Evolutionary conservation across 2,888 invertebrate genomes (phyloP).

Genomic region (Drosophila paracracens): DNA sequence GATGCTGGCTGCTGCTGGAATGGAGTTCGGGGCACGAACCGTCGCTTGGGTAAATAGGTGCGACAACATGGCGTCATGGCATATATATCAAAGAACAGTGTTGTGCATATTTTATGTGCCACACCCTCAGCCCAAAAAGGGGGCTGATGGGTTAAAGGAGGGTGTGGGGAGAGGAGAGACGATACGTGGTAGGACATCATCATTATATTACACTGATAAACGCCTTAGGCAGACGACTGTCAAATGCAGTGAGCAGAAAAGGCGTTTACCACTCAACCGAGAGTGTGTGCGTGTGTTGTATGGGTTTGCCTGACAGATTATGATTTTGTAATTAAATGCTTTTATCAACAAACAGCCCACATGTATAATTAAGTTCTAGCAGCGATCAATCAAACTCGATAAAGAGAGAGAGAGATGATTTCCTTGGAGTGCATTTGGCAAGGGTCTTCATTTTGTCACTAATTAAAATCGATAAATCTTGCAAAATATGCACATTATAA

Average conservation of each 20-base stretch:
- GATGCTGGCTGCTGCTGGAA: constrained; percentile 10
- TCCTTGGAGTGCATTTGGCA: constrained; percentile 32
- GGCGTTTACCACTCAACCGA: constrained; percentile 49
- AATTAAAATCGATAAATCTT: constrained; percentile 81
- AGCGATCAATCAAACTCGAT: constrained; percentile 70
- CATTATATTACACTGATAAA: constrained; percentile 77
- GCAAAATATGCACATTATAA: constrained; percentile 51
- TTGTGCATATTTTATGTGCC: constrained; percentile 71
- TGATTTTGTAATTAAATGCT: constrained; percentile 79
- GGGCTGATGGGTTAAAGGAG: too few species aligned
- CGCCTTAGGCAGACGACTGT: constrained; percentile 72
- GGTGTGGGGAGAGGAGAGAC: constrained; percentile 4
- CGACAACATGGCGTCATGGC: constrained; percentile 66
- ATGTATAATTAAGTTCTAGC: constrained; percentile 34
- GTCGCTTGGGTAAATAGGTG: constrained; percentile 68
- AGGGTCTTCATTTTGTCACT: constrained; percentile 58
- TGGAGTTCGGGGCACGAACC: constrained; percentile 14
- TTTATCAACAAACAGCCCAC: constrained; percentile 59
- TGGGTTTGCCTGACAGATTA: constrained; percentile 67
- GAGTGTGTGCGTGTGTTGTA: constrained; percentile 19
- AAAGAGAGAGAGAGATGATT: constrained; percentile 8
- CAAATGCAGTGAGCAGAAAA: constrained; percentile 65
- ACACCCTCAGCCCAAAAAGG: constrained; percentile 10
- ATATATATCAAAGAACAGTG: constrained; percentile 66
- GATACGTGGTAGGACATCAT: constrained; percentile 44